These are phyloP conservation scores for Rhinoderma darwinii DNA, from an alignment of 2,113 vertebrate genomes.

Conservation along the genomic window DNA sequence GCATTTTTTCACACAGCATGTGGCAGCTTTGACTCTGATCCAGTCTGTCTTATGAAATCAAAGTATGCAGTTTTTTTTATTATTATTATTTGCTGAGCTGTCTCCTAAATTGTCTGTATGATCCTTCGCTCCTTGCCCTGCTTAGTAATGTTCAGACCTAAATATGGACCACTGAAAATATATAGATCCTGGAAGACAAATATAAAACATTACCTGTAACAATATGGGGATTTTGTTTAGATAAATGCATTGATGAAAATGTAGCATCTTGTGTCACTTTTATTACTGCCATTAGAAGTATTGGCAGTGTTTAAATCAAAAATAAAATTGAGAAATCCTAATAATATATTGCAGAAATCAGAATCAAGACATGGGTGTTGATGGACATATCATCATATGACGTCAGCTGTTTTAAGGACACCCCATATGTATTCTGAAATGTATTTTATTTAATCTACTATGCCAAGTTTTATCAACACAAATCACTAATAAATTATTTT, in stretches of 20 bases:
- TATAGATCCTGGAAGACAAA: neutral
- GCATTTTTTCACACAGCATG: conserved; percentile 86
- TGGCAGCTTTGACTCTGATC: conserved; percentile 82
- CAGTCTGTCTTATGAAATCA: conserved; percentile 81
- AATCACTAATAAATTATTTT: no score
- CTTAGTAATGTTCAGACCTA: conserved; percentile 6
- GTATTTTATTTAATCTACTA: no score
- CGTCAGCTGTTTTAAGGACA: no score
- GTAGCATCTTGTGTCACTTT: neutral
- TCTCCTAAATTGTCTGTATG: conserved; percentile 61
- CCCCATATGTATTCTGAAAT: no score
- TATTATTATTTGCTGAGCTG: conserved; percentile 60
- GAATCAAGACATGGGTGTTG: neutral
- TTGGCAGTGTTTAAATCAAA: neutral
- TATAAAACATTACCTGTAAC: neutral
- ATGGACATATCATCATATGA: no score
- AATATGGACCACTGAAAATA: conserved; percentile 12
- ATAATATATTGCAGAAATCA: neutral
- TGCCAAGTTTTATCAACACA: no score
- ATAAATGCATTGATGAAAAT: neutral
- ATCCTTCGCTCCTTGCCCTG: conserved; percentile 61
- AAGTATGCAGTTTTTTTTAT: conserved; percentile 69
- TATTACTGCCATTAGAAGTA: neutral
- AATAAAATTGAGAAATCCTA: neutral
- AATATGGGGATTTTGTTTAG: neutral